These are phyloP conservation scores for Tenodera sinensis DNA, from an alignment of 2,888 invertebrate genomes.

Conservation along the genomic window DNA sequence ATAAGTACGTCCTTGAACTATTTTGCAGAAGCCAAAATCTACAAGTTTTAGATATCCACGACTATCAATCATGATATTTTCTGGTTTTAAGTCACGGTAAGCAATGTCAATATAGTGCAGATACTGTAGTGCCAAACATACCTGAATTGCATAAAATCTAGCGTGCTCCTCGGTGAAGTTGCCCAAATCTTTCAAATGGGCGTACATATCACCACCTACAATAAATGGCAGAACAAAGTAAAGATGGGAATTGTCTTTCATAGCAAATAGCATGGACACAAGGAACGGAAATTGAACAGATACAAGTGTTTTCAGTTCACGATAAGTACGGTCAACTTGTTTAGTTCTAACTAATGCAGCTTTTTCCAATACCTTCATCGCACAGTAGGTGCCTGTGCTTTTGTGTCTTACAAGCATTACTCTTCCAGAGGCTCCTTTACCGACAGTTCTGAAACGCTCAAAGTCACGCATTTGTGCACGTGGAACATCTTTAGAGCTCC, in stretches of 20 bases:
- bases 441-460: slow-evolving; percentile 17
- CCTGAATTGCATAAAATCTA: slow-evolving; percentile 30
- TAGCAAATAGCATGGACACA: slow-evolving; percentile 20
- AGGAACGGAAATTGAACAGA: slow-evolving; percentile 16
- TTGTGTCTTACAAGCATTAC: slow-evolving; percentile 24
- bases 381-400: slow-evolving; percentile 9
- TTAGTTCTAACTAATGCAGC: slow-evolving; percentile 21
- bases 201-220: slow-evolving; percentile 29
- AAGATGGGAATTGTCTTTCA: slow-evolving; percentile 27
- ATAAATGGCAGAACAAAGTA: slow-evolving; percentile 28
- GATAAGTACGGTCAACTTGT: slow-evolving; percentile 26
- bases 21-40: slow-evolving; percentile 24
- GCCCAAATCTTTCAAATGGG: slow-evolving; percentile 13
- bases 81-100: slow-evolving; percentile 30
- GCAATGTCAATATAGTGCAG: slow-evolving; percentile 26
- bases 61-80: slow-evolving; percentile 28
- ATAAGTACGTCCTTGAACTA: slow-evolving; percentile 4
- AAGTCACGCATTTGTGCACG: not conserved
- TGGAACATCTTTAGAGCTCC: not conserved
- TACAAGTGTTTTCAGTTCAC: slow-evolving; percentile 24
- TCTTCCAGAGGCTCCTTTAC: slow-evolving; percentile 27
- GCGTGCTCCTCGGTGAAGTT: slow-evolving; percentile 28
- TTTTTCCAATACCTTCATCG: slow-evolving; percentile 27
- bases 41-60: slow-evolving; percentile 29
- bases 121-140: slow-evolving; percentile 27